Conservation (phyloP, 53 echinoderm and acorn worm genomes). For the Hippasteria phrygiana region DNA sequence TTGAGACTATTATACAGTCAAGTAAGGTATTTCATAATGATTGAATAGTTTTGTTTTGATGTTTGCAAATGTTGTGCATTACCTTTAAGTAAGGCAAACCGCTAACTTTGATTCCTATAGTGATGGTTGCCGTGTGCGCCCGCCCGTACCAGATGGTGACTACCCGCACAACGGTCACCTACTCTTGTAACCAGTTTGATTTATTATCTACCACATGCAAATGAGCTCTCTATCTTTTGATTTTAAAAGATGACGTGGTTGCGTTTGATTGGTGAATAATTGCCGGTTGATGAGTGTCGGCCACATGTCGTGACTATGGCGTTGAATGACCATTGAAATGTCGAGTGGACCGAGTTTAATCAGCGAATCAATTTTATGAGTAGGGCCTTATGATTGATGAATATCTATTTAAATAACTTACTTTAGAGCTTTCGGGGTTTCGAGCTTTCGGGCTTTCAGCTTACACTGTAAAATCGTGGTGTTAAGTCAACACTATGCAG, state of each 20-base stretch:
- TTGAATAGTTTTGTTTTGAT: too few species aligned
- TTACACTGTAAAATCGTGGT: too few species aligned
- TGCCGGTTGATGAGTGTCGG: neutral
- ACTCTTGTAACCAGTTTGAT: neutral
- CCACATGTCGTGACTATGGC: neutral
- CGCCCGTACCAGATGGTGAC: neutral
- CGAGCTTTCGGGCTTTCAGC: too few species aligned
- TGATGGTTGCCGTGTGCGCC: neutral
- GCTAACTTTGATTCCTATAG: neutral
- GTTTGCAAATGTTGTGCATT: too few species aligned
- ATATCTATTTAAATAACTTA: too few species aligned
- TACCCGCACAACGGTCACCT: neutral
- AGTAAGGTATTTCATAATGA: too few species aligned
- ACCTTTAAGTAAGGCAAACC: neutral
- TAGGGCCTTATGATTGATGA: too few species aligned
- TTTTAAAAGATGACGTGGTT: neutral
- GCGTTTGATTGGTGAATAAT: neutral
- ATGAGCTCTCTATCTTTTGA: neutral
- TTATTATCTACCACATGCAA: neutral
- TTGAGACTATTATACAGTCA: too few species aligned
- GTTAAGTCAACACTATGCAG: too few species aligned
- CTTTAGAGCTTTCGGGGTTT: too few species aligned
- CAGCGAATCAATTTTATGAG: too few species aligned
- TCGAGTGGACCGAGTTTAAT: too few species aligned
- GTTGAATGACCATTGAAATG: constrained; percentile 5